These are phyloP conservation scores for Rutilus rutilus DNA, from an alignment of 2,113 vertebrate species.

Conservation along the genomic window DNA sequence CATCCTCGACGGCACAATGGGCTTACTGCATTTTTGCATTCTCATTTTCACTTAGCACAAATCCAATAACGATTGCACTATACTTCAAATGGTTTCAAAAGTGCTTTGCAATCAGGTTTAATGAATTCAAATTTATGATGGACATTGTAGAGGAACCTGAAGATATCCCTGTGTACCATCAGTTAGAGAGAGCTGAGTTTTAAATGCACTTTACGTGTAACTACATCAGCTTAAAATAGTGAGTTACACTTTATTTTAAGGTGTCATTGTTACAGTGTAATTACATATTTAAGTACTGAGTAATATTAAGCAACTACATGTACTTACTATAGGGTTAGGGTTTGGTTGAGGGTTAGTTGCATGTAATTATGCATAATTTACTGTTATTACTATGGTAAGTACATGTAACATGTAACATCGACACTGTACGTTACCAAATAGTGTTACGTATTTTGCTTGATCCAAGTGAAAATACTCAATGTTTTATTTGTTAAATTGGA, in stretches of 20 bases:
- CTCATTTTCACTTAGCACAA: constrained; percentile 42
- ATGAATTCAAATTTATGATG: constrained; percentile 30
- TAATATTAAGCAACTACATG: neutral
- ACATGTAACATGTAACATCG: too few species aligned
- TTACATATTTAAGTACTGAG: too few species aligned
- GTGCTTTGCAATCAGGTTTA: constrained; percentile 28
- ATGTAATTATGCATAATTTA: too few species aligned
- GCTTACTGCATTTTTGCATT: neutral
- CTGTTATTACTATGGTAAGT: too few species aligned
- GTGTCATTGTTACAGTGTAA: too few species aligned
- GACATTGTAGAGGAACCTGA: neutral
- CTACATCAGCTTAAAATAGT: too few species aligned
- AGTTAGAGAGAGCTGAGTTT: too few species aligned
- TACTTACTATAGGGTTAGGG: neutral
- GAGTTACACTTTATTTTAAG: too few species aligned
- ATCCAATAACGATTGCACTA: constrained; percentile 13
- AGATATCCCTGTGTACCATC: too few species aligned
- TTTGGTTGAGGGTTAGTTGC: neutral
- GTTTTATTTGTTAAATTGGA: neutral
- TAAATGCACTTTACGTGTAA: too few species aligned
- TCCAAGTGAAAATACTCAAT: neutral
- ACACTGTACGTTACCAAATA: neutral
- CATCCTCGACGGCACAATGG: constrained; percentile 39
- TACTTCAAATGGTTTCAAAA: neutral
- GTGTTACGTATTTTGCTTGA: neutral